These are phyloP conservation scores for Drosophila persimilis DNA, from an alignment of 1,140 invertebrate genomes.

Conservation along the genomic window DNA sequence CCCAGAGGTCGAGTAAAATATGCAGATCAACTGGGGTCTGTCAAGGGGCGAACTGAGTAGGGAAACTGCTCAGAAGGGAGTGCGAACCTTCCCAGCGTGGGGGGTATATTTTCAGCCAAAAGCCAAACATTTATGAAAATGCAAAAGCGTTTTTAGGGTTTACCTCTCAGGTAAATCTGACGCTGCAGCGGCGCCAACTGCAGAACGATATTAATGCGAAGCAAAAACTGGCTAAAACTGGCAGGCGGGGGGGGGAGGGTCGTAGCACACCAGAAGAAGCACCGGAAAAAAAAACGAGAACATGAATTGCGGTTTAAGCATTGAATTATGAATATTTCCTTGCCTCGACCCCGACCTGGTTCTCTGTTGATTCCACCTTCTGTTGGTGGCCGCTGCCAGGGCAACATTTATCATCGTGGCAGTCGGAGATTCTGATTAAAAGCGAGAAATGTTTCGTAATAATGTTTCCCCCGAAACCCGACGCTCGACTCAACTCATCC, in stretches of 20 bases:
- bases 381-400: slow-evolving; percentile 7
- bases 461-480: slow-evolving; percentile 13
- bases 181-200: slow-evolving; percentile 30
- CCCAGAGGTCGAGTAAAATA: slow-evolving; percentile 58
- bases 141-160: slow-evolving; percentile 79
- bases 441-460: slow-evolving; percentile 60
- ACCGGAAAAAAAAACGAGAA: slow-evolving; percentile 23
- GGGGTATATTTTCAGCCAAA: slow-evolving; percentile 38
- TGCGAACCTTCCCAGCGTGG: slow-evolving; percentile 10
- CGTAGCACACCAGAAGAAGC: too few relatives aligned
- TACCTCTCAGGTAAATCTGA: slow-evolving; percentile 69
- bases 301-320: slow-evolving; percentile 80
- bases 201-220: slow-evolving; percentile 70
- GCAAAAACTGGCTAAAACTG: slow-evolving; percentile 57
- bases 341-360: slow-evolving; percentile 52
- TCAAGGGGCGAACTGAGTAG: slow-evolving; percentile 7
- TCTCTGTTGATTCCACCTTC: not conserved
- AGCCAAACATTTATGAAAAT: slow-evolving; percentile 79
- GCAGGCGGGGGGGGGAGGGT: slow-evolving; percentile 19
- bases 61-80: not conserved
- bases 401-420: slow-evolving; percentile 68
- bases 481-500: too few relatives aligned
- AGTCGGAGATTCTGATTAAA: slow-evolving; percentile 72
- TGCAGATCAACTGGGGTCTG: slow-evolving; percentile 53
- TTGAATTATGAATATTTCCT: slow-evolving; percentile 78